Evolutionary conservation across 2,113 vertebrate species (phyloP).

Genomic region (Melanotaenia duboulayi): DNA sequence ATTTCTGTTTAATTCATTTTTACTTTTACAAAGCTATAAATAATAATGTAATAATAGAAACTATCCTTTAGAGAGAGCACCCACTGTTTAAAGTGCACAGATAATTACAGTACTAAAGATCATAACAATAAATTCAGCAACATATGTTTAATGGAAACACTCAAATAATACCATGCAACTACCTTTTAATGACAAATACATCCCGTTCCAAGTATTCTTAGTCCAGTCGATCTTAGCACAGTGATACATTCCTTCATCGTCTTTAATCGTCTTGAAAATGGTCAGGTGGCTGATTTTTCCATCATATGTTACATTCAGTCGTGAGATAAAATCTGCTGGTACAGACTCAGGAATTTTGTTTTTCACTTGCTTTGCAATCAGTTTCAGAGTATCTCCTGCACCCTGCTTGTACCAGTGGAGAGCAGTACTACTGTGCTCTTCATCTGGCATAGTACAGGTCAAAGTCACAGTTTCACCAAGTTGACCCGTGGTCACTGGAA

Average conservation of each 20-base stretch:
- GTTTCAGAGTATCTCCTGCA: background rate
- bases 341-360: rapidly evolving
- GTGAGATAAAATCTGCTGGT: background rate
- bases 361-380: background rate
- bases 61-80: too few species aligned
- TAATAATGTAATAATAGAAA: too few species aligned
- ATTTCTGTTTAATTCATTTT: too few species aligned
- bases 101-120: too few species aligned
- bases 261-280: background rate
- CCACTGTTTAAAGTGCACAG: too few species aligned
- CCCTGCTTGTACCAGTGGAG: slow-evolving; percentile 45
- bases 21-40: too few species aligned
- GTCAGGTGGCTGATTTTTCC: background rate
- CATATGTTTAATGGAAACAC: too few species aligned
- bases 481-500: slow-evolving; percentile 22
- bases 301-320: rapidly evolving
- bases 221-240: slow-evolving; percentile 3
- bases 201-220: slow-evolving; percentile 7
- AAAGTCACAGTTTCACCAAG: slow-evolving; percentile 28
- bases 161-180: background rate
- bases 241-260: slow-evolving; percentile 57
- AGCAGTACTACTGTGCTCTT: rapidly evolving
- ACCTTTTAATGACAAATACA: slow-evolving; percentile 43
- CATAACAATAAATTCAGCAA: too few species aligned
- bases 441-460: background rate